Conservation (phyloP, 1,140 invertebrate species). For the Halictus rubicundus region DNA sequence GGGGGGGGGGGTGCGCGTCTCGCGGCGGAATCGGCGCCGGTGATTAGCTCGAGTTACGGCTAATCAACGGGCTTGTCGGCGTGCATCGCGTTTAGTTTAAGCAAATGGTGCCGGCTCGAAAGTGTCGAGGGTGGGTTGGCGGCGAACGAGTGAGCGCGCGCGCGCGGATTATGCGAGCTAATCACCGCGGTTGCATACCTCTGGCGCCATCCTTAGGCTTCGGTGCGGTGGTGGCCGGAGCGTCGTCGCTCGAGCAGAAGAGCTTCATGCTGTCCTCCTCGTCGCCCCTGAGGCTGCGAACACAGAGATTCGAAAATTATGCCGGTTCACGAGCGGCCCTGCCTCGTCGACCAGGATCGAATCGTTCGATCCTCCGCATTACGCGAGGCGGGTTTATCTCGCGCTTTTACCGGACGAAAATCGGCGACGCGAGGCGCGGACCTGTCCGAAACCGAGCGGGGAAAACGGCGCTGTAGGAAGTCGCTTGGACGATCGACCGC, state of each 20-base stretch:
- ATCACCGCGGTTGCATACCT: conserved; percentile 9
- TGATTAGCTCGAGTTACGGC: conserved; percentile 26
- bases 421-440: not conserved
- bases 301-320: conserved; percentile 43
- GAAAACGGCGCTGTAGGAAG: too few species aligned
- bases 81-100: not conserved
- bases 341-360: conserved; percentile 6
- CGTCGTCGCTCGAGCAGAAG: conserved; percentile 39
- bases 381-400: not conserved
- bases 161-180: not conserved
- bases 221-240: conserved; percentile 5
- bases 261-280: conserved; percentile 56
- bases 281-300: conserved; percentile 47
- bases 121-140: not conserved
- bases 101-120: not conserved
- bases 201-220: conserved; percentile 14
- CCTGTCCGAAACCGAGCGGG: not conserved
- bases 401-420: not conserved
- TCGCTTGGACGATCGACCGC: too few species aligned
- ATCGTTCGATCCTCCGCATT: conserved; percentile 13
- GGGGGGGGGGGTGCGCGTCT: too few species aligned
- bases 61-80: conserved; percentile 6
- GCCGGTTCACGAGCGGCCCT: not conserved
- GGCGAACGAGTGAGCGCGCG: too few species aligned
- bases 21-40: not conserved